These are phyloP conservation scores for Pseudomyrmex sp. DNA, from an alignment of 1,140 invertebrate species.

Conservation along the genomic window DNA sequence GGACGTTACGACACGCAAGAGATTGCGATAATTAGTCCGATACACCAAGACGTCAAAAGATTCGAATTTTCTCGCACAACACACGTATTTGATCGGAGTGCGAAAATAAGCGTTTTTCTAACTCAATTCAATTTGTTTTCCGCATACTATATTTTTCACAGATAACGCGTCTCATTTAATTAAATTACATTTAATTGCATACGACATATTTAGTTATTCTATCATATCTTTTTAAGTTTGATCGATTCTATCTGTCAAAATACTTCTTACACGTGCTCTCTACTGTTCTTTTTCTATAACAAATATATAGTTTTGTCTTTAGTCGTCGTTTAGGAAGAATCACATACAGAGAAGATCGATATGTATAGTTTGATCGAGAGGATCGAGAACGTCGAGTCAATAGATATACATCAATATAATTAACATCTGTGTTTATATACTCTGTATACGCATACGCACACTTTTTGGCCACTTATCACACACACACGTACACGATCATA, in stretches of 20 bases:
- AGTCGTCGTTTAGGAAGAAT: slow-evolving; percentile 11
- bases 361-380: slow-evolving; percentile 42
- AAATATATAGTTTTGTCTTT: slow-evolving; percentile 41
- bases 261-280: slow-evolving; percentile 29
- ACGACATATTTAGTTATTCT: slow-evolving; percentile 7
- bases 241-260: slow-evolving; percentile 49
- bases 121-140: neutral
- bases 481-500: too few species aligned
- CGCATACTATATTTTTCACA: slow-evolving; percentile 18
- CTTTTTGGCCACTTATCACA: too few species aligned
- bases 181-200: slow-evolving; percentile 31
- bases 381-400: slow-evolving; percentile 23
- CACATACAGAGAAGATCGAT: slow-evolving; percentile 45
- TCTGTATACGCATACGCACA: neutral
- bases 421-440: slow-evolving; percentile 53
- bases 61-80: slow-evolving; percentile 1
- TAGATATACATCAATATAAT: slow-evolving; percentile 41
- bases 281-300: slow-evolving; percentile 36
- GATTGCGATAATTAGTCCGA: slow-evolving; percentile 29
- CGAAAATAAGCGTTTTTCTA: slow-evolving; percentile 23
- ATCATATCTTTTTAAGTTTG: neutral
- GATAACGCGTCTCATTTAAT: neutral
- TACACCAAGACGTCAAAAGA: slow-evolving; percentile 3
- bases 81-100: neutral
- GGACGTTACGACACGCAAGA: slow-evolving; percentile 27